Evolutionary conservation across 1,140 invertebrate species (phyloP).

Genomic region (Camponotus floridanus): DNA sequence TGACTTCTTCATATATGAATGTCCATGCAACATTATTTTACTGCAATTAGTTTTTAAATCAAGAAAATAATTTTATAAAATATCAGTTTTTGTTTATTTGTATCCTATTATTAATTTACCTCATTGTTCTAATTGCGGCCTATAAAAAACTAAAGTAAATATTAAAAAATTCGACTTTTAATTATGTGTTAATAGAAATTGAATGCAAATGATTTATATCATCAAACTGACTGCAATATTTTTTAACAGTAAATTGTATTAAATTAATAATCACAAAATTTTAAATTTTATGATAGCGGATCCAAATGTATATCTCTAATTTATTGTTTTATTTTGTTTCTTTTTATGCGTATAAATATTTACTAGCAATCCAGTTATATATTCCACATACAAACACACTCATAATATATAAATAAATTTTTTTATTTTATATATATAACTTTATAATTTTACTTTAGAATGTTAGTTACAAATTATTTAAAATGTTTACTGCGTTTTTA

Average conservation of each 20-base stretch:
- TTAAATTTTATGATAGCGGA: background rate
- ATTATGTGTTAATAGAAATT: constrained; percentile 27
- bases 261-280: background rate
- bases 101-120: constrained; percentile 5
- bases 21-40: constrained; percentile 33
- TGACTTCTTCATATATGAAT: background rate
- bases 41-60: background rate
- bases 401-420: background rate
- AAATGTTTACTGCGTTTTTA: constrained; percentile 40
- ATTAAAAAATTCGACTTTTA: constrained; percentile 3
- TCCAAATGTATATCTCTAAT: background rate
- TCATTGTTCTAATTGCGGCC: constrained; percentile 36
- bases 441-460: constrained; percentile 9
- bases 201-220: constrained; percentile 7
- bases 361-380: background rate
- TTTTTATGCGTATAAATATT: constrained; percentile 22
- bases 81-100: background rate
- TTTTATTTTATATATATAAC: background rate
- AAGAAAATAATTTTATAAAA: background rate
- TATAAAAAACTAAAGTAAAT: constrained; percentile 24
- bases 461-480: constrained; percentile 41
- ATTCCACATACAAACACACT: too few relatives aligned
- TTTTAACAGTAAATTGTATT: background rate
- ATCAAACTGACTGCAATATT: background rate
- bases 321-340: background rate